Conservation (phyloP, 2,888 invertebrate species). For the Mythimna impura region DNA sequence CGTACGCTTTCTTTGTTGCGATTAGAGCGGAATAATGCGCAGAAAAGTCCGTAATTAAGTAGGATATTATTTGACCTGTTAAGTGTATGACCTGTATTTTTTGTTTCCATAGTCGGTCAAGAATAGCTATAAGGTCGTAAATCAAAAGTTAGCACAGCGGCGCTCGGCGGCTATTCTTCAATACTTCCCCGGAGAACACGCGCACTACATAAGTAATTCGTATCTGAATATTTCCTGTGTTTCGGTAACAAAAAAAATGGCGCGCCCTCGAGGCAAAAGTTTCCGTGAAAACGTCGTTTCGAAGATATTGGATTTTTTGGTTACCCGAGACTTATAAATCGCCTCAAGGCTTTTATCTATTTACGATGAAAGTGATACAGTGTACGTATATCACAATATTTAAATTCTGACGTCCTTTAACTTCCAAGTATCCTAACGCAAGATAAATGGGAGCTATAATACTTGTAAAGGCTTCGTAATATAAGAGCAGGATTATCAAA, state of each 20-base stretch:
- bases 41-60: not conserved
- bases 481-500: constrained; percentile 28
- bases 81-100: constrained; percentile 28
- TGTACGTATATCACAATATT: constrained; percentile 36
- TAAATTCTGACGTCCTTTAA: constrained; percentile 22
- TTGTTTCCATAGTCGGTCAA: constrained; percentile 51
- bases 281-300: constrained; percentile 59
- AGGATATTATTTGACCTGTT: constrained; percentile 6
- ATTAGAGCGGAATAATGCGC: constrained; percentile 11
- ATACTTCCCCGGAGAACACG: constrained; percentile 63
- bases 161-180: constrained; percentile 64
- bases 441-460: constrained; percentile 20
- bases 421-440: not conserved
- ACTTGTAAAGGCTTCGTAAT: constrained; percentile 16
- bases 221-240: constrained; percentile 62
- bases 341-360: constrained; percentile 47
- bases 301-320: constrained; percentile 65
- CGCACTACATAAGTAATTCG: constrained; percentile 65
- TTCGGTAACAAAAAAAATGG: constrained; percentile 61
- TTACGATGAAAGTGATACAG: constrained; percentile 43
- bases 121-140: constrained; percentile 66
- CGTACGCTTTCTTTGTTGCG: constrained; percentile 20
- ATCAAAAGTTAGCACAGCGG: constrained; percentile 67
- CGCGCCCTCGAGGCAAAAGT: constrained; percentile 58
- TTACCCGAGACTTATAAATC: constrained; percentile 54